Conservation (phyloP, 2,797 vertebrate genomes). For the Falco biarmicus region DNA sequence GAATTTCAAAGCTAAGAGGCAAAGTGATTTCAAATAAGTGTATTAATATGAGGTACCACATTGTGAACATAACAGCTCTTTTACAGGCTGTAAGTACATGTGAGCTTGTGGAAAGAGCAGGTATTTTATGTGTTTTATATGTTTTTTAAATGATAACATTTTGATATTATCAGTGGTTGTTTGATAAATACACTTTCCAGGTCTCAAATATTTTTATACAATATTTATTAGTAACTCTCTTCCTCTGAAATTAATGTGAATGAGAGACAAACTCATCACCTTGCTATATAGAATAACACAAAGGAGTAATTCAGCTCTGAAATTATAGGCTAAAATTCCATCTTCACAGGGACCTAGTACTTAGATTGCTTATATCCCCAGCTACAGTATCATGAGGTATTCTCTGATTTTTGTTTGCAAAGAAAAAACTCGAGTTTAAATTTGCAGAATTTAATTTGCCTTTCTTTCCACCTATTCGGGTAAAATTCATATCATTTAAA, state of each 20-base stretch:
- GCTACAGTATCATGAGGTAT: not conserved
- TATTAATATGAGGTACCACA: not conserved
- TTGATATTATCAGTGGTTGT: not conserved
- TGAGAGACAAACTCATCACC: not conserved
- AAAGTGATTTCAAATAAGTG: not conserved
- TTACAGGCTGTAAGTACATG: not conserved
- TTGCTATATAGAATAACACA: not conserved
- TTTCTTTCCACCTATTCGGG: not conserved
- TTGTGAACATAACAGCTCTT: not conserved
- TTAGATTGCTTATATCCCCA: not conserved
- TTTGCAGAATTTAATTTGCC: not conserved
- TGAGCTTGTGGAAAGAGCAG: not conserved
- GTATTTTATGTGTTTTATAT: not conserved
- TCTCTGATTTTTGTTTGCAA: not conserved
- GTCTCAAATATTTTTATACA: not conserved
- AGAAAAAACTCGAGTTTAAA: not conserved
- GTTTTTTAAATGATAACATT: not conserved
- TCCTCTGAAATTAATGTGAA: not conserved
- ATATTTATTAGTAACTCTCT: not conserved
- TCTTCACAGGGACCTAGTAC: not conserved
- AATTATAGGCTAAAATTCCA: not conserved
- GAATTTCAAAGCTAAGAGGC: not conserved
- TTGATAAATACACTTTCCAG: not conserved
- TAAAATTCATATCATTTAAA: not conserved
- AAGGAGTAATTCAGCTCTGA: not conserved